Base-by-base conservation (phyloP, 1,140 invertebrate genomes). In the Sitophilus oryzae region DNA sequence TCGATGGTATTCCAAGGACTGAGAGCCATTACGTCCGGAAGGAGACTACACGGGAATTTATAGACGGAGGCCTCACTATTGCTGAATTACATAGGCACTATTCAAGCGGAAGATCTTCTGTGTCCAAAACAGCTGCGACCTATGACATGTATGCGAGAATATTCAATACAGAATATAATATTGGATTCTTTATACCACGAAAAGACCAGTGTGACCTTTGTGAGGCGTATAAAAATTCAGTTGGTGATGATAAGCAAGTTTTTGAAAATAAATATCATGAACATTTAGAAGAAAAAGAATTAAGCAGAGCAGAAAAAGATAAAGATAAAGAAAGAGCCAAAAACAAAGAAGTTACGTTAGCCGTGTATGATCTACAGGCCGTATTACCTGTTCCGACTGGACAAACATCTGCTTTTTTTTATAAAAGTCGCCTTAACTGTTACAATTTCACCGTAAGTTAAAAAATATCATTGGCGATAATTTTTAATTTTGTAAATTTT, bases 191-290 rank as follows among this genome's bases (percentile, higher is more conserved):
- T 65, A 69, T n/a, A n/a, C n/a, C n/a, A n/a, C n/a, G n/a, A n/a
- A n/a, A n/a, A n/a, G n/a, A n/a, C n/a, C n/a, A n/a, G 40, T 74
- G 71, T 56, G 66, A 73, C 56, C 9, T 56, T 6, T 74, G 72
- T 60, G 38, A 62, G 10, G 34, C 60, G 14, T 72, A 65, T 48
- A 51, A 66, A 16, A 64, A 67, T 58, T 47, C 60, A 10, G 57
- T 15, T 5, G 25, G 37, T 43, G 43, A 46, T 14, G 15, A 38
- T n/a, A 43, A 40, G 30, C 16, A 34, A 46, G 9, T 5, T n/a
- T 16, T 57, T 11, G 41, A 57, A 57, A 41, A 37, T 18, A 16
- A 16, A n/a, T 52, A 18, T 40, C 9, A 34, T n/a, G 56, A 67
- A 36, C 50, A 64, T 54, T 66, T 66, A 11, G 59, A 61, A 56